A percentile compares a stretch with the other conserved stretches of the same genome.
Evolutionary conservation across 2,797 vertebrate genomes (phyloP).

Genomic region (Prunella strophiata): DNA sequence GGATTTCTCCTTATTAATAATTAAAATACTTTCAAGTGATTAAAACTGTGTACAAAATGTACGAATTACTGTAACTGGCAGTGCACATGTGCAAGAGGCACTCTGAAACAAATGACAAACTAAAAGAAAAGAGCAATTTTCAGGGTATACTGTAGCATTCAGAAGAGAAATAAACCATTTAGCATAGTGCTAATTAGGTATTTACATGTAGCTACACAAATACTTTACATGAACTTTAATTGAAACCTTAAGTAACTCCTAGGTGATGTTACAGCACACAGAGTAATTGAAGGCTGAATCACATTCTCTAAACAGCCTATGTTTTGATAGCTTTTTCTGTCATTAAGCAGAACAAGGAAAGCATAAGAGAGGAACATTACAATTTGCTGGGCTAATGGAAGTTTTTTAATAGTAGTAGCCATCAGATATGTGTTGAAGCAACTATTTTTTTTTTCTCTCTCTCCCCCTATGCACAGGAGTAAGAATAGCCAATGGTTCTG

Average conservation of each 20-base stretch:
- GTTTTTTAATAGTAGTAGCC: background rate
- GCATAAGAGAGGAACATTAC: background rate
- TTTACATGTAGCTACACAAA: background rate
- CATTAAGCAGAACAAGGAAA: constrained; percentile 23
- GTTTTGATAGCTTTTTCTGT: background rate
- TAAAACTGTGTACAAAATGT: constrained; percentile 74
- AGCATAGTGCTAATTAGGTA: background rate
- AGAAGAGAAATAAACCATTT: background rate
- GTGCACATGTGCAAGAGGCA: background rate
- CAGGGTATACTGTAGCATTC: background rate
- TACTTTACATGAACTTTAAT: constrained; percentile 1
- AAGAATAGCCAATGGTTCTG: background rate
- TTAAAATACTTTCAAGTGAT: constrained; percentile 84
- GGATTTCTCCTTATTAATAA: constrained; percentile 87
- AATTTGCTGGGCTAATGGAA: background rate
- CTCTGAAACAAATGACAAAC: constrained; percentile 7
- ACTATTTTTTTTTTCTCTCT: background rate
- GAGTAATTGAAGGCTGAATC: constrained; percentile 39
- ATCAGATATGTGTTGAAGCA: background rate
- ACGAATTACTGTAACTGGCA: constrained; percentile 64
- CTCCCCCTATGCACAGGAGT: background rate
- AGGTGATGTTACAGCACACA: background rate
- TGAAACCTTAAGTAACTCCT: constrained; percentile 29
- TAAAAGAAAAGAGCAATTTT: constrained; percentile 16
- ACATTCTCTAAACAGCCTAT: background rate